Conservation (phyloP, 2,888 invertebrate genomes). For the Mesochorus sp. region DNA sequence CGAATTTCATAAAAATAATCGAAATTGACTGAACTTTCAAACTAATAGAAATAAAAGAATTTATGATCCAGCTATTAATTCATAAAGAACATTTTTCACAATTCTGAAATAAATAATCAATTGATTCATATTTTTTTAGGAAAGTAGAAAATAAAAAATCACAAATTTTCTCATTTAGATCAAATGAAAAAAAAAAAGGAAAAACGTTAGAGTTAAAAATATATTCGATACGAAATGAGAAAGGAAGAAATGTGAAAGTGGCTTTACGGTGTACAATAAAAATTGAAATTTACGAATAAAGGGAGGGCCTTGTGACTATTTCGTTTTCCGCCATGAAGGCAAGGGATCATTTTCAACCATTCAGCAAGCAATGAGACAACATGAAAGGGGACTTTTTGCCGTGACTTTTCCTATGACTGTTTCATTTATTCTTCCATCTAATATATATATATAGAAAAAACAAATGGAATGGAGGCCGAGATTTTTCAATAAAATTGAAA, state of each 20-base stretch:
- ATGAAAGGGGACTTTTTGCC: constrained; percentile 46
- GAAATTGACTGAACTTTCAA: too few relatives aligned
- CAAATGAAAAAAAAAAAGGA: constrained; percentile 10
- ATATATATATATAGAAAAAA: constrained; percentile 28
- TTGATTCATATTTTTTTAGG: not conserved
- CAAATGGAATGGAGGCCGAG: constrained; percentile 47
- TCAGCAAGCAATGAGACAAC: constrained; percentile 53
- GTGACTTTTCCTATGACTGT: constrained; percentile 55
- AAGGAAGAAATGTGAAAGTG: constrained; percentile 19
- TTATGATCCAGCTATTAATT: too few relatives aligned
- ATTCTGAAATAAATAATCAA: too few relatives aligned
- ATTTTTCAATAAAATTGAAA: constrained; percentile 58
- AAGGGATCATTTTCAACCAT: constrained; percentile 36
- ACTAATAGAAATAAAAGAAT: too few relatives aligned
- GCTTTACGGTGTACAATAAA: constrained; percentile 36
- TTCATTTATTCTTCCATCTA: constrained; percentile 46
- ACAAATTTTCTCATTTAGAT: constrained; percentile 23
- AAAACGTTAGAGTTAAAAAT: constrained; percentile 20
- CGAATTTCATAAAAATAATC: too few relatives aligned
- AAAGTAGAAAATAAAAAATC: not conserved
- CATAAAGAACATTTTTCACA: too few relatives aligned
- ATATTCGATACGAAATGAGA: constrained; percentile 22
- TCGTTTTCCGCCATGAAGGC: constrained; percentile 14
- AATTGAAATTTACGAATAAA: constrained; percentile 46
- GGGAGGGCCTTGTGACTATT: constrained; percentile 43